phyloP scores from a whole-genome alignment of 2,888 invertebrate genomes.

The Drosophila vallismaia region DNA sequence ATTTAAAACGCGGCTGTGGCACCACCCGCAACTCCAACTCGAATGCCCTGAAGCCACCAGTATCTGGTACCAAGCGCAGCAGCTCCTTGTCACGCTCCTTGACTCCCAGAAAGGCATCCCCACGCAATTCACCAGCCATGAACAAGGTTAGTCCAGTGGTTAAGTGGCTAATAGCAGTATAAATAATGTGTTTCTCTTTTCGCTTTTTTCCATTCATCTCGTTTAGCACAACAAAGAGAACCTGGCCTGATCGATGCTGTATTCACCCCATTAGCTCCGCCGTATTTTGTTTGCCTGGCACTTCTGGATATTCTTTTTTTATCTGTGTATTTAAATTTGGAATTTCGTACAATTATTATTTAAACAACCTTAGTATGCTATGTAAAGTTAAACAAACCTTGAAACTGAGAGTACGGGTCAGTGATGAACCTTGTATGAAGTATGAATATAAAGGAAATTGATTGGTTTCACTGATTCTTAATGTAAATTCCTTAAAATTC shows the following conservation, averaged over 20 bases:
- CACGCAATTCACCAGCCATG: slow-evolving; percentile 53
- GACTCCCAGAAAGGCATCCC: slow-evolving; percentile 64
- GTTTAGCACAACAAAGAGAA: slow-evolving; percentile 77
- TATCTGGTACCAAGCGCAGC: slow-evolving; percentile 33
- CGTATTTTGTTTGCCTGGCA: slow-evolving; percentile 32
- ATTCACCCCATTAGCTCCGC: slow-evolving; percentile 17
- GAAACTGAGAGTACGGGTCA: not conserved
- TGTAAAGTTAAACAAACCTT: slow-evolving; percentile 22
- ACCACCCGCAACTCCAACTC: slow-evolving; percentile 32
- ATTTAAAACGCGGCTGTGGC: slow-evolving; percentile 42
- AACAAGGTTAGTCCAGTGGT: slow-evolving; percentile 26
- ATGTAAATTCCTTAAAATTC: slow-evolving; percentile 1
- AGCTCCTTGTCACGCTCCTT: slow-evolving; percentile 58
- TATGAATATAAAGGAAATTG: not conserved
- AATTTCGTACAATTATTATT: slow-evolving; percentile 48
- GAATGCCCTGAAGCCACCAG: slow-evolving; percentile 55
- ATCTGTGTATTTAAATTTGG: slow-evolving; percentile 35
- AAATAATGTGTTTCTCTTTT: slow-evolving; percentile 11
- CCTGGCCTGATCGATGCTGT: slow-evolving; percentile 47
- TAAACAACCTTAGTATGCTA: slow-evolving; percentile 52
- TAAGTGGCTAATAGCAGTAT: slow-evolving; percentile 7
- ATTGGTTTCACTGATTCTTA: not conserved
- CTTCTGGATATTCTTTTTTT: slow-evolving; percentile 42
- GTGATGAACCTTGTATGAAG: not conserved
- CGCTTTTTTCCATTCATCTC: slow-evolving; percentile 8